Evolutionary conservation across 2,797 vertebrate genomes (phyloP).

Genomic region (Brachyrhaphis roseni): DNA sequence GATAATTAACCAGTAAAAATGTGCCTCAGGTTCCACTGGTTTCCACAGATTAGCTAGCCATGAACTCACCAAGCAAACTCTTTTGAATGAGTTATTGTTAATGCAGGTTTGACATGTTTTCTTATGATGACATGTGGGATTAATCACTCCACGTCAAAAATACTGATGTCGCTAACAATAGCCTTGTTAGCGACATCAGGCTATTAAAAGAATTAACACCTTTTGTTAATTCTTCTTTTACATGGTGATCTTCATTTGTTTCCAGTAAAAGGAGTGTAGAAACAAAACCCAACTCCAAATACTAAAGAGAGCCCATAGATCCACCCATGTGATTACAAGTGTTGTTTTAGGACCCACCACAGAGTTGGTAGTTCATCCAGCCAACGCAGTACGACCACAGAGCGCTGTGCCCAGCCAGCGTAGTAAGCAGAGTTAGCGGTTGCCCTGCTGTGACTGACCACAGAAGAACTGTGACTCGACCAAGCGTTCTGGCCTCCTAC

Average conservation of each 20-base stretch:
- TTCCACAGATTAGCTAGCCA: neutral
- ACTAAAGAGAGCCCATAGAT: neutral
- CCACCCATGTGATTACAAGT: slow-evolving; percentile 5
- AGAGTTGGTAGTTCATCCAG: slow-evolving; percentile 19
- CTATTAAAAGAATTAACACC: too few relatives aligned
- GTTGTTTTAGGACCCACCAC: slow-evolving; percentile 14
- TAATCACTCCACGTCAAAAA: neutral
- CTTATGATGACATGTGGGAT: neutral
- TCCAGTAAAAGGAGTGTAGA: neutral
- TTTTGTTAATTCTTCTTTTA: neutral
- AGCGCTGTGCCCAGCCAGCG: slow-evolving; percentile 42
- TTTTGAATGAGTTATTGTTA: neutral
- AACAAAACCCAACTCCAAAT: slow-evolving; percentile 11
- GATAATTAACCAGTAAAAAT: neutral
- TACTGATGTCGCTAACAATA: neutral
- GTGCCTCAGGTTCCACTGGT: neutral
- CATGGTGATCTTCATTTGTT: slow-evolving; percentile 1
- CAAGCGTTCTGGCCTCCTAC: slow-evolving; percentile 31
- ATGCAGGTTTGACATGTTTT: neutral
- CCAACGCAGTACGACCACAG: slow-evolving; percentile 40
- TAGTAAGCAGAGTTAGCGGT: slow-evolving; percentile 33
- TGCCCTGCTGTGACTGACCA: slow-evolving; percentile 45
- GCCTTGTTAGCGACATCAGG: too few relatives aligned
- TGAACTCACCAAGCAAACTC: neutral
- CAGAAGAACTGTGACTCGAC: slow-evolving; percentile 41